phyloP scores from a whole-genome alignment of 2,113 vertebrate species.

The Cebus imitator region DNA sequence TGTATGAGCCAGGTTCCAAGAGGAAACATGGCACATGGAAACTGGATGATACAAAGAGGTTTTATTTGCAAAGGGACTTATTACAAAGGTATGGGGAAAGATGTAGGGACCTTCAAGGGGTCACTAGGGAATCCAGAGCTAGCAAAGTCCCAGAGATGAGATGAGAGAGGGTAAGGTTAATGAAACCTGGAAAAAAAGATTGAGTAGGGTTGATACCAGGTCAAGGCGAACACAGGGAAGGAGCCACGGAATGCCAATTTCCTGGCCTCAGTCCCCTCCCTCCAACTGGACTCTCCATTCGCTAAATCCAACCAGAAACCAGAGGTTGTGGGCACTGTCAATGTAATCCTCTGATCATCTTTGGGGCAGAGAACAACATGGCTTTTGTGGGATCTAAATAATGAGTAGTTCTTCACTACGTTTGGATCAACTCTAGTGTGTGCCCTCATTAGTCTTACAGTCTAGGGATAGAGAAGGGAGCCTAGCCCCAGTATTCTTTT shows the following conservation, averaged over 20 bases:
- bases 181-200: background rate
- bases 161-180: background rate
- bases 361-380: background rate
- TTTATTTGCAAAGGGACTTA: background rate
- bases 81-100: background rate
- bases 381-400: background rate
- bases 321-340: background rate
- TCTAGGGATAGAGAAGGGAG: background rate
- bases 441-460: background rate
- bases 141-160: background rate
- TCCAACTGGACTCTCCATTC: background rate
- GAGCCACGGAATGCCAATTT: background rate
- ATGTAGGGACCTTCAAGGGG: background rate
- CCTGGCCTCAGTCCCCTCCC: background rate
- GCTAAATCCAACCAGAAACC: background rate
- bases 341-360: background rate
- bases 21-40: background rate
- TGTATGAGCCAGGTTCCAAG: background rate
- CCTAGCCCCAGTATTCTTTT: background rate
- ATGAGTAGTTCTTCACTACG: background rate
- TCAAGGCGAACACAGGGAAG: background rate
- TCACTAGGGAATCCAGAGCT: background rate
- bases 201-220: background rate
- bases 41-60: background rate
- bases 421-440: background rate